Conservation (phyloP, 92 coral and sea anemone genomes). For the Nematostella vectensis region DNA sequence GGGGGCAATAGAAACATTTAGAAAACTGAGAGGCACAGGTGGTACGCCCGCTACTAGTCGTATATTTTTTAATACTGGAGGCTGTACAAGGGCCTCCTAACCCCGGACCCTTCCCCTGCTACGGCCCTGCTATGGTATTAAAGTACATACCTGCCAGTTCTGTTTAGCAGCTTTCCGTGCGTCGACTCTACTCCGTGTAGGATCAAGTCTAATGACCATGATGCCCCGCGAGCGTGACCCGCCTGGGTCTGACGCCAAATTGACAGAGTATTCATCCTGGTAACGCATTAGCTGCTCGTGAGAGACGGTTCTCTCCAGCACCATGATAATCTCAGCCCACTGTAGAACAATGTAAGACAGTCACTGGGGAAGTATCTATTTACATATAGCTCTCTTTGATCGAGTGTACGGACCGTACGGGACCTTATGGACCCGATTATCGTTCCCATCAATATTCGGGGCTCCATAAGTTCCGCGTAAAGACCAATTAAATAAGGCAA, state of each 20-base stretch:
- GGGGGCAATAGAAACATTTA: too few relatives aligned
- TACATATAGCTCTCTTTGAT: too few relatives aligned
- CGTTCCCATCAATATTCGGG: background rate
- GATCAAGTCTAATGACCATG: conserved; percentile 68
- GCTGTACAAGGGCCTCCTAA: too few relatives aligned
- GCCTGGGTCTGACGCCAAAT: conserved; percentile 33
- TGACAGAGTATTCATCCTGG: conserved; percentile 78
- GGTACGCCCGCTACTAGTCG: too few relatives aligned
- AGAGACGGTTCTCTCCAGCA: conserved; percentile 58
- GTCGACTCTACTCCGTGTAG: conserved; percentile 52
- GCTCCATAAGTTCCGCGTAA: background rate
- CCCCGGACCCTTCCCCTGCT: too few relatives aligned
- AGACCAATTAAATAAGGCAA: background rate
- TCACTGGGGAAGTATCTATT: background rate
- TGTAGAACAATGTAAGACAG: too few relatives aligned
- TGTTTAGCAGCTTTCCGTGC: conserved; percentile 48
- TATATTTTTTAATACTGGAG: too few relatives aligned
- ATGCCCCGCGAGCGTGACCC: conserved; percentile 57
- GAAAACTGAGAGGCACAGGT: too few relatives aligned
- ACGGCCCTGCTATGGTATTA: too few relatives aligned
- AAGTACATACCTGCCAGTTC: conserved; percentile 88
- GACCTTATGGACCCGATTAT: too few relatives aligned
- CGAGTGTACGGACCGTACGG: too few relatives aligned
- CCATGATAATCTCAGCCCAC: conserved; percentile 91
- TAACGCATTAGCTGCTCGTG: conserved; percentile 49